Percentiles rank a stretch among this genome's conserved stretches.
phyloP scores from a whole-genome alignment of 2,888 invertebrate species.

The Polyommatus iphigenia region DNA sequence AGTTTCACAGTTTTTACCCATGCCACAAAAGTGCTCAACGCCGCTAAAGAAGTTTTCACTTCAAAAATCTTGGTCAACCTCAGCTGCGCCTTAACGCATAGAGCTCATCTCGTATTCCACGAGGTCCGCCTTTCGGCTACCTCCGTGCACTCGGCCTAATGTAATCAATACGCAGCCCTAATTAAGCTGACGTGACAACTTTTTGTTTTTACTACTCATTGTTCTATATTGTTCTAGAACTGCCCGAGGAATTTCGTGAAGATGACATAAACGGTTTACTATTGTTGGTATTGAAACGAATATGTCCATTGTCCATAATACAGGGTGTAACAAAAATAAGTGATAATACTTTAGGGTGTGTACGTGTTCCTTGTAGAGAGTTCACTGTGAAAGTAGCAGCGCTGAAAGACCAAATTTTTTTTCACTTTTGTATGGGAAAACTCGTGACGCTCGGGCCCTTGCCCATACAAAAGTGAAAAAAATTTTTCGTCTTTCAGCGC shows the following conservation, averaged over 20 bases:
- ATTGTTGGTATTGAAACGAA: constrained; percentile 1
- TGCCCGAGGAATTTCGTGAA: background rate
- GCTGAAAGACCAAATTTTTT: too few relatives aligned
- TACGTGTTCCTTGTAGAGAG: too few relatives aligned
- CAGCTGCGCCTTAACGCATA: constrained; percentile 22
- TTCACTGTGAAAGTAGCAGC: too few relatives aligned
- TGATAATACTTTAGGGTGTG: too few relatives aligned
- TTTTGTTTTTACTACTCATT: constrained; percentile 31
- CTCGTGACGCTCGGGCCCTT: too few relatives aligned
- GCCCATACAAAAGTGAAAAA: too few relatives aligned
- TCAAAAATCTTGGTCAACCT: background rate
- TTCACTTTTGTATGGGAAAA: too few relatives aligned
- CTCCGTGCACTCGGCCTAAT: constrained; percentile 22
- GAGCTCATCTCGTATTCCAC: constrained; percentile 27
- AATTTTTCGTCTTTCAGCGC: too few relatives aligned
- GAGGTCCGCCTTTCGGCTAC: constrained; percentile 28
- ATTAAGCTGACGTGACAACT: constrained; percentile 29
- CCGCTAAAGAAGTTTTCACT: too few relatives aligned
- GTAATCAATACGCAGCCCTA: constrained; percentile 28
- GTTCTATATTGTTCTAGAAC: constrained; percentile 12
- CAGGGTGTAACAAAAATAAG: too few relatives aligned
- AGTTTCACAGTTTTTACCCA: too few relatives aligned
- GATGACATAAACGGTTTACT: background rate
- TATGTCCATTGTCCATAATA: background rate
- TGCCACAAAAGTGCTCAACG: too few relatives aligned